Conservation (phyloP, 1,140 invertebrate genomes). For the Liolophura sinensis region DNA sequence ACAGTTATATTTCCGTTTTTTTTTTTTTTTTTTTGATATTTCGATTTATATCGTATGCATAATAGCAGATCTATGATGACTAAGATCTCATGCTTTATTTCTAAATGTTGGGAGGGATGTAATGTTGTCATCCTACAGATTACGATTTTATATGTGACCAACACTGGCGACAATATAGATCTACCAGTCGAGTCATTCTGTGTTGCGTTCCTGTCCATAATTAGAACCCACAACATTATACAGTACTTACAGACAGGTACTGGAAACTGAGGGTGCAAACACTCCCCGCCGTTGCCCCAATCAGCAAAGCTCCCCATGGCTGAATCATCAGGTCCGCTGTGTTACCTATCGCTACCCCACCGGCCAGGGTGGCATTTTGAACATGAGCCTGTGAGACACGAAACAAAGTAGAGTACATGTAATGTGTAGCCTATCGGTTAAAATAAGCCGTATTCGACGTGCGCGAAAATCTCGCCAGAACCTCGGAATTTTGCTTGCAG, state of each 20-base stretch:
- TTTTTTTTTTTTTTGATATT: no score
- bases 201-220: no score
- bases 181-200: no score
- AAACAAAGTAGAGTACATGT: background rate
- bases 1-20: no score
- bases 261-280: constrained; percentile 85
- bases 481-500: background rate
- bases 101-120: no score
- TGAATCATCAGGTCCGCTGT: constrained; percentile 79
- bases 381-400: constrained; percentile 57
- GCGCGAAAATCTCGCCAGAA: background rate
- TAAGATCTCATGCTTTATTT: no score
- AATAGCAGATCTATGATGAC: no score
- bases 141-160: no score
- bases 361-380: constrained; percentile 63
- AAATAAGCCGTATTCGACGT: background rate
- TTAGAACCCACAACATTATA: no score
- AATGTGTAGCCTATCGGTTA: background rate
- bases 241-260: constrained; percentile 73
- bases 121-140: no score
- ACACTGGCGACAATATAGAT: no score
- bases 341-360: constrained; percentile 68
- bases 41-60: no score
- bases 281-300: constrained; percentile 79
- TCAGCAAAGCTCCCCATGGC: constrained; percentile 80